Conservation (phyloP, 2,797 vertebrate species). For the Labeo calbasu region DNA sequence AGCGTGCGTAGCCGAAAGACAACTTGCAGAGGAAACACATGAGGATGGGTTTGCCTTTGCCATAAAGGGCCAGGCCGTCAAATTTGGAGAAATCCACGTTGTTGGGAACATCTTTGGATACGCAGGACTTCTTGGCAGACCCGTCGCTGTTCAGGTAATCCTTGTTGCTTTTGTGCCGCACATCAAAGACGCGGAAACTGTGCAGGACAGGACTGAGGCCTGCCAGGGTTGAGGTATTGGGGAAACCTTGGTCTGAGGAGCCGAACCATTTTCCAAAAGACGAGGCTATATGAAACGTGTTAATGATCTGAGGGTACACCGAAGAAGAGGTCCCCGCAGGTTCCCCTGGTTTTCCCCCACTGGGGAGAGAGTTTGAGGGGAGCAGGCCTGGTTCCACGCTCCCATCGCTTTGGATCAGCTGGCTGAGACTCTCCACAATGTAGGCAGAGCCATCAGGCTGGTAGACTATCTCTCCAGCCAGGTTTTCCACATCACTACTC, state of each 20-base stretch:
- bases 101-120: slow-evolving; percentile 99
- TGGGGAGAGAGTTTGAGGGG: slow-evolving; percentile 88
- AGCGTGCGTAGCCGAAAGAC: slow-evolving; percentile 97
- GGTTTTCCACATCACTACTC: slow-evolving; percentile 96
- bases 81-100: slow-evolving; percentile 99
- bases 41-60: slow-evolving; percentile 99
- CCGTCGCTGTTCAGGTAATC: slow-evolving; percentile 99
- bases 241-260: slow-evolving; percentile 96
- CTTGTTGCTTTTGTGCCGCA: slow-evolving; percentile 99
- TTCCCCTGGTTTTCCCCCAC: slow-evolving; percentile 82
- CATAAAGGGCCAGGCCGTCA: slow-evolving; percentile 96
- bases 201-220: slow-evolving; percentile 99
- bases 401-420: slow-evolving; percentile 93
- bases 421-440: slow-evolving; percentile 98
- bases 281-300: slow-evolving; percentile 99
- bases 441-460: slow-evolving; percentile 99
- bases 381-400: slow-evolving; percentile 79
- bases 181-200: slow-evolving; percentile 99
- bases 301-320: slow-evolving; percentile 99
- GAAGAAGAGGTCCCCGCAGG: slow-evolving; percentile 87
- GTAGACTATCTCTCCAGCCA: slow-evolving; percentile 97
- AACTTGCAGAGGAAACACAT: slow-evolving; percentile 99
- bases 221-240: slow-evolving; percentile 99
- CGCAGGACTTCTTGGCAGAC: slow-evolving; percentile 99
- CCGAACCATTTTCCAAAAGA: slow-evolving; percentile 99